Percentiles rank a stretch among this genome's conserved stretches.
Conservation (phyloP, 2,888 invertebrate genomes). For the Oxystoma pomonae region DNA sequence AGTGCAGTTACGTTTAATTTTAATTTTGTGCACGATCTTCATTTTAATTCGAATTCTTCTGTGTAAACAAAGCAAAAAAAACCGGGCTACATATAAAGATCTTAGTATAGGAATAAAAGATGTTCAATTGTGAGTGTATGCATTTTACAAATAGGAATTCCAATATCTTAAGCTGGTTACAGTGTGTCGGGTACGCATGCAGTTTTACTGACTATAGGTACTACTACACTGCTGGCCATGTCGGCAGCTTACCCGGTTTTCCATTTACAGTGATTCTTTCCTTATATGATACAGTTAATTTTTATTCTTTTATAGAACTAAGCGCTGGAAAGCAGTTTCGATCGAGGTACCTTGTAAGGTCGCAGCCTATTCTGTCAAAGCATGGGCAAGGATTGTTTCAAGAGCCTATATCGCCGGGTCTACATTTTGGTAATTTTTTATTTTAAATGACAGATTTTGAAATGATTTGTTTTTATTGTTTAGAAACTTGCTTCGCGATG, state of each 20-base stretch:
- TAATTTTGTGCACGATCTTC: background rate
- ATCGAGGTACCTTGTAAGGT: constrained; percentile 48
- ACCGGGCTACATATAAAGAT: background rate
- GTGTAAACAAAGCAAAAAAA: background rate
- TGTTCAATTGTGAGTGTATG: constrained; percentile 10
- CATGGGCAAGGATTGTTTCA: too few species aligned
- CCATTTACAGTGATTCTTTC: constrained; percentile 51
- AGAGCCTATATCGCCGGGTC: too few species aligned
- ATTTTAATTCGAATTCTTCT: background rate
- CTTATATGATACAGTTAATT: constrained; percentile 52
- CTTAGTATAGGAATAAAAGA: background rate
- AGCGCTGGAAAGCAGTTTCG: constrained; percentile 32
- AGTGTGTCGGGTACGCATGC: constrained; percentile 19
- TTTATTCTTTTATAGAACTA: constrained; percentile 49
- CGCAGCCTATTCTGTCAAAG: constrained; percentile 25
- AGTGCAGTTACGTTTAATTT: too few species aligned
- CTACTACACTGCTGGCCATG: background rate
- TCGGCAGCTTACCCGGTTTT: constrained; percentile 45
- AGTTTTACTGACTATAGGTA: background rate
- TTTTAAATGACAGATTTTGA: too few species aligned
- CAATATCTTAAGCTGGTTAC: constrained; percentile 32
- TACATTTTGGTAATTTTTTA: too few species aligned
- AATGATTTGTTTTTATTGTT: too few species aligned
- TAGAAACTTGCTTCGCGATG: too few species aligned
- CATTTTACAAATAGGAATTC: constrained; percentile 35